A percentile compares a stretch with the other conserved stretches of the same genome.
phyloP scores from a whole-genome alignment of 2,113 vertebrate species.

The Cinclus mexicanus region DNA sequence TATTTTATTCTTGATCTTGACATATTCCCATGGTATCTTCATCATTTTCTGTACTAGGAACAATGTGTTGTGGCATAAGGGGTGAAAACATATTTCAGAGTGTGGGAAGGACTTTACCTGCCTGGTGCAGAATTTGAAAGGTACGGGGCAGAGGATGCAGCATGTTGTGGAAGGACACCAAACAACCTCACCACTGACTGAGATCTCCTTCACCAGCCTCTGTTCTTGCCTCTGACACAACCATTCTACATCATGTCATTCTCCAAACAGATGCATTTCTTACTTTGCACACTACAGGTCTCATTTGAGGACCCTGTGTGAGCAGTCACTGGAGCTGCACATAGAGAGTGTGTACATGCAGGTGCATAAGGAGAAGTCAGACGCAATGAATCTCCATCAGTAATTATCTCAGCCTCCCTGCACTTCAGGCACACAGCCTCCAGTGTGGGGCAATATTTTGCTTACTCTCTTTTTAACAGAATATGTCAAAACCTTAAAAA shows the following conservation, averaged over 20 bases:
- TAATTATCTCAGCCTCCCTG: not conserved
- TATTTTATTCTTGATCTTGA: not conserved
- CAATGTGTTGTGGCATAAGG: not conserved
- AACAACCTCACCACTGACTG: not conserved
- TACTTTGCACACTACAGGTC: not conserved
- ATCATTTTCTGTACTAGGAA: not conserved
- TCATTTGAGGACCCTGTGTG: not conserved
- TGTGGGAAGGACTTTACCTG: fast-evolving
- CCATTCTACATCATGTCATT: not conserved
- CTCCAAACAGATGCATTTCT: not conserved
- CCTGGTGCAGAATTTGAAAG: not conserved
- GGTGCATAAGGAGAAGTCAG: not conserved
- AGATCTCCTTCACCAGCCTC: not conserved
- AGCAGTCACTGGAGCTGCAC: not conserved
- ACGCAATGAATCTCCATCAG: not conserved
- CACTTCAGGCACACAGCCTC: not conserved
- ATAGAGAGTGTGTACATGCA: not conserved
- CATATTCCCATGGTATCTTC: not conserved
- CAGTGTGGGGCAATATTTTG: not conserved
- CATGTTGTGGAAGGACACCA: fast-evolving
- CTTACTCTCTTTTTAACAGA: not conserved
- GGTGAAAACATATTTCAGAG: not conserved
- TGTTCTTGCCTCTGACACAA: not conserved
- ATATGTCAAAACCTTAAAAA: not conserved
- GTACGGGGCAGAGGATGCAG: not conserved